These are phyloP conservation scores for Meda fulgida DNA, from an alignment of 2,797 vertebrate genomes.

Conservation along the genomic window DNA sequence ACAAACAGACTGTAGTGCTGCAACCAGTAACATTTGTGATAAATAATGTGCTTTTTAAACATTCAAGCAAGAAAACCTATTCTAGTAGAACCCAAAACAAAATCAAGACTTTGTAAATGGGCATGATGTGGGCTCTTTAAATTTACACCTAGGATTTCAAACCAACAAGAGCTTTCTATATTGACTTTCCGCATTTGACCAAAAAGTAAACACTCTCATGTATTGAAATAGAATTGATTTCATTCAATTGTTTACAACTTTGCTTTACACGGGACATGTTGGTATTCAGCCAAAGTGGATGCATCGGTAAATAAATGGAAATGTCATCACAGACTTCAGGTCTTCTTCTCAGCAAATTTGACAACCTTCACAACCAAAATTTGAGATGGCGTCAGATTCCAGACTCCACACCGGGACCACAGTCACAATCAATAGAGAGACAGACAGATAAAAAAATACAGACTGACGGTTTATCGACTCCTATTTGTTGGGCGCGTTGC, in stretches of 20 bases:
- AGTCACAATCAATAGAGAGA: conserved; percentile 37
- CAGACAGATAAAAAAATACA: conserved; percentile 36
- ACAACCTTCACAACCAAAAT: conserved; percentile 36
- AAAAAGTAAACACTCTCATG: conserved; percentile 16
- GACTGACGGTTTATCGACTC: conserved; percentile 39
- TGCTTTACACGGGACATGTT: conserved; percentile 22
- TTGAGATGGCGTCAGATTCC: not conserved
- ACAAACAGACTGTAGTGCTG: not conserved
- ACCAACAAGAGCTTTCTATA: not conserved
- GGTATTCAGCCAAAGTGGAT: conserved; percentile 19
- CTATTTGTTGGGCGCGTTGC: conserved; percentile 50
- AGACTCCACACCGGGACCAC: conserved; percentile 2
- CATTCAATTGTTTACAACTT: conserved; percentile 31
- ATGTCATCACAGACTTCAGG: conserved; percentile 33
- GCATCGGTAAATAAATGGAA: conserved; percentile 38
- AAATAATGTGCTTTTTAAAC: not conserved
- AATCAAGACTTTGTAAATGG: not conserved
- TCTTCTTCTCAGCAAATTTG: conserved; percentile 11
- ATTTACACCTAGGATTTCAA: not conserved
- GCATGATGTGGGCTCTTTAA: not conserved
- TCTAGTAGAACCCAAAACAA: not conserved
- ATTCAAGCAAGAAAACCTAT: not conserved
- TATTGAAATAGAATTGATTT: conserved; percentile 41
- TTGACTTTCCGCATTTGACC: conserved; percentile 26
- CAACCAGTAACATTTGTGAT: not conserved